These are phyloP conservation scores for Cheirogaleus medius DNA, from an alignment of 2,113 vertebrate genomes.

Conservation along the genomic window DNA sequence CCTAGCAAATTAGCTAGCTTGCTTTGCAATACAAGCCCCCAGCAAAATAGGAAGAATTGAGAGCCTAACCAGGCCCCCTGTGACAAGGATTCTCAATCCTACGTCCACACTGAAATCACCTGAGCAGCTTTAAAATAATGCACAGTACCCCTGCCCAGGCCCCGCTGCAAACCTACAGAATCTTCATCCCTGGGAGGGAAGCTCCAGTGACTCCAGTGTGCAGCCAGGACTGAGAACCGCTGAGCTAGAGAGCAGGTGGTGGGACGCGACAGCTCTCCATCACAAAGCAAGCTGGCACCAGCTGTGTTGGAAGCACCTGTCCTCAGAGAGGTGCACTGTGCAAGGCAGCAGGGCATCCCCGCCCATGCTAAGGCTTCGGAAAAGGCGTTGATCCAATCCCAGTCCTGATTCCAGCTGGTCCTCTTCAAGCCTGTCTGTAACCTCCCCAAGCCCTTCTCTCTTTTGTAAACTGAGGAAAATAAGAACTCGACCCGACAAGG, in stretches of 20 bases:
- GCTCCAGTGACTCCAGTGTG: accelerated
- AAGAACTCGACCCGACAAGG: neutral
- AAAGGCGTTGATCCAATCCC: neutral
- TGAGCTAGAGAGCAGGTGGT: too few species aligned
- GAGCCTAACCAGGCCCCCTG: accelerated
- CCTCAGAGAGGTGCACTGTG: neutral
- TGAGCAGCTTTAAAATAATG: neutral
- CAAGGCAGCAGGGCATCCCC: accelerated
- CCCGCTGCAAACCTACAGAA: accelerated
- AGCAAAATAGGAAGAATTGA: neutral
- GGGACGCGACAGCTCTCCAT: neutral
- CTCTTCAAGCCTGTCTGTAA: neutral
- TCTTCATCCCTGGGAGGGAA: neutral
- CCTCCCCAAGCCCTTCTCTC: neutral
- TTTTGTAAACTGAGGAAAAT: neutral
- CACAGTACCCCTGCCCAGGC: accelerated
- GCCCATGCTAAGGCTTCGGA: accelerated
- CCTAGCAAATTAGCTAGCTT: neutral
- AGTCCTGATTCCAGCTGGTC: neutral
- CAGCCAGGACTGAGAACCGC: neutral
- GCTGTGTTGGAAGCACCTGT: too few species aligned
- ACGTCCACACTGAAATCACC: neutral
- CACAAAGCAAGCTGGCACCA: neutral
- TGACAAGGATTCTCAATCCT: neutral
- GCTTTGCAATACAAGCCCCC: neutral